A percentile compares a stretch with the other conserved stretches of the same genome.
Evolutionary conservation across 2,113 vertebrate species (phyloP).

Genomic region (Ictalurus punctatus): DNA sequence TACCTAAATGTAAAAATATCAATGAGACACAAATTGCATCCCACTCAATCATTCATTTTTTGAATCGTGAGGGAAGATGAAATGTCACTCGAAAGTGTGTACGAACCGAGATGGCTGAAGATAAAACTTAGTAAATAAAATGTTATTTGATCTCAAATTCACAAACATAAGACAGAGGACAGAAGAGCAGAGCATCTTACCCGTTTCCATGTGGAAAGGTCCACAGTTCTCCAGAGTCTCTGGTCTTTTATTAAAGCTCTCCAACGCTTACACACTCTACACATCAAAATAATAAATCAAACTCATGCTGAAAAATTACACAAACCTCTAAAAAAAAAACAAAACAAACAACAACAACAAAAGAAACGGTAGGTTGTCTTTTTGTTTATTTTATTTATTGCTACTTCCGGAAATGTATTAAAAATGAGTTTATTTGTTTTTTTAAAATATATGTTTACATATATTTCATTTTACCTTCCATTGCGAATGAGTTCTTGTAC

Average conservation of each 20-base stretch:
- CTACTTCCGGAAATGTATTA: neutral
- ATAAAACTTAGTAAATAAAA: neutral
- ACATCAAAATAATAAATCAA: slow-evolving; percentile 37
- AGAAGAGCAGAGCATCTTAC: slow-evolving; percentile 55
- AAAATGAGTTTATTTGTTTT: neutral
- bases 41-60: neutral
- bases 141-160: neutral
- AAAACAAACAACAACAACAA: too few relatives aligned
- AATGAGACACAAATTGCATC: neutral
- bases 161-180: neutral
- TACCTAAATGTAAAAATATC: neutral
- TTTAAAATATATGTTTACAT: neutral
- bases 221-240: slow-evolving; percentile 73
- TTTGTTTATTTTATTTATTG: neutral
- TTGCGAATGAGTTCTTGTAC: slow-evolving; percentile 70
- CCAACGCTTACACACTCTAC: slow-evolving; percentile 76
- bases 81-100: neutral
- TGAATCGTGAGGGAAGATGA: neutral
- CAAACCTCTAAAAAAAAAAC: neutral
- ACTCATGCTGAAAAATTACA: neutral
- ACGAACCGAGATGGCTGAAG: neutral
- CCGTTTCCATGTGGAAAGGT: slow-evolving; percentile 74
- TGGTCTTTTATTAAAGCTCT: slow-evolving; percentile 75
- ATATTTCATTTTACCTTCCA: slow-evolving; percentile 63
- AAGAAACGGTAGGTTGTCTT: neutral